Percentiles rank a stretch among this genome's conserved stretches.
Conservation (phyloP, 2,797 vertebrate genomes). For the Bufotes viridis region DNA sequence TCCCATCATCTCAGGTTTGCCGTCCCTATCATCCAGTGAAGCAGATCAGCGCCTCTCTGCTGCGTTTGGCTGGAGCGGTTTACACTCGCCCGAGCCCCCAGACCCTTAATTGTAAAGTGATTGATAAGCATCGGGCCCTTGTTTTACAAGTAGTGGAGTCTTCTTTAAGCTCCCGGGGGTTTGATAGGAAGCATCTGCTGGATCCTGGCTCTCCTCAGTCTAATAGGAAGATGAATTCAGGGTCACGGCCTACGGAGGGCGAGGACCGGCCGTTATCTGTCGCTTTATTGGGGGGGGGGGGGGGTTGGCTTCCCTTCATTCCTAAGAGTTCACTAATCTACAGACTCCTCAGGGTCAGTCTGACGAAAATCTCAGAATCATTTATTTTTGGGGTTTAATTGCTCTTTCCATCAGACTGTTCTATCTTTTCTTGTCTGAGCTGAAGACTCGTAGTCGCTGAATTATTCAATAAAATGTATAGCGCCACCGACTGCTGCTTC, state of each 20-base stretch:
- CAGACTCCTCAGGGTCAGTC: slow-evolving; percentile 60
- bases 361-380: slow-evolving; percentile 22
- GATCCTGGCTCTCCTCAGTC: background rate
- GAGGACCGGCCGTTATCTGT: slow-evolving; percentile 48
- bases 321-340: slow-evolving; percentile 67
- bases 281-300: slow-evolving; percentile 32
- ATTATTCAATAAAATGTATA: too few relatives aligned
- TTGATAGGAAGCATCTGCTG: slow-evolving; percentile 36
- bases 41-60: background rate
- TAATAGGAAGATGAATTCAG: slow-evolving; percentile 56
- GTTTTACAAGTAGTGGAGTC: slow-evolving; percentile 21
- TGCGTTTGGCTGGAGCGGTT: slow-evolving; percentile 8
- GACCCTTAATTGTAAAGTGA: slow-evolving; percentile 13
- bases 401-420: background rate
- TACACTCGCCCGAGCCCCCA: slow-evolving; percentile 23
- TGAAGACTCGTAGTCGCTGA: too few relatives aligned
- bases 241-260: background rate
- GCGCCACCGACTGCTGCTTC: too few relatives aligned
- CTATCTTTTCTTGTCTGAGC: background rate
- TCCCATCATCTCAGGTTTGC: too few relatives aligned
- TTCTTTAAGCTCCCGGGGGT: slow-evolving; percentile 41
- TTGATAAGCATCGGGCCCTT: background rate
- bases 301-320: slow-evolving; percentile 64
- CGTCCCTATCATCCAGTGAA: too few relatives aligned
- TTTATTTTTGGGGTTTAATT: background rate